phyloP scores from a whole-genome alignment of 1,140 invertebrate genomes.

The Brachionus asplanchnoidis region DNA sequence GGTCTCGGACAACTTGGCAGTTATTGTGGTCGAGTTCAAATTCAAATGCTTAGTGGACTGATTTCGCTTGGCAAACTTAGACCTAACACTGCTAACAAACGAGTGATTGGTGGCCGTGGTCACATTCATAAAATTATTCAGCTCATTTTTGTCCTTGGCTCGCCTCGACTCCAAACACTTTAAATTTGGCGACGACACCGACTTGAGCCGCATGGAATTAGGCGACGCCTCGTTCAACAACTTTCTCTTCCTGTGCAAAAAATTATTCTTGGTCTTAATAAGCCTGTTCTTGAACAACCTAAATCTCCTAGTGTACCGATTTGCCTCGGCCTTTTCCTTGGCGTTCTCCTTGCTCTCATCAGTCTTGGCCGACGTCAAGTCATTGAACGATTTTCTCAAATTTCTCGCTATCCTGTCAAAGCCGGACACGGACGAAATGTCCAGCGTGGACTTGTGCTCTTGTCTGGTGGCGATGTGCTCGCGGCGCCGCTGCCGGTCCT shows the following conservation, averaged over 20 bases:
- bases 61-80: background rate
- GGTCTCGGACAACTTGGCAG: background rate
- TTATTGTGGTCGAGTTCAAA: background rate
- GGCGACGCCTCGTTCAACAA: background rate
- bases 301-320: background rate
- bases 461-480: background rate
- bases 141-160: background rate
- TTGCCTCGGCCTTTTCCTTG: background rate
- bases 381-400: slow-evolving; percentile 13
- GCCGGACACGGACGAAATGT: background rate
- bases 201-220: background rate
- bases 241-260: background rate
- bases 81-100: background rate
- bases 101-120: slow-evolving; percentile 24
- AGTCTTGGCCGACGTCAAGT: background rate
- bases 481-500: background rate
- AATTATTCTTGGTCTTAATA: slow-evolving; percentile 23
- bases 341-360: background rate
- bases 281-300: slow-evolving; percentile 13
- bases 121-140: background rate
- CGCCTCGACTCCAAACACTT: background rate
- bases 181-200: slow-evolving; percentile 35
- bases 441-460: background rate
- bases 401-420: background rate
- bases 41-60: background rate